A percentile compares a stretch with the other conserved stretches of the same genome.
Conservation (phyloP, 2,888 invertebrate genomes). For the Abrostola triplasia region DNA sequence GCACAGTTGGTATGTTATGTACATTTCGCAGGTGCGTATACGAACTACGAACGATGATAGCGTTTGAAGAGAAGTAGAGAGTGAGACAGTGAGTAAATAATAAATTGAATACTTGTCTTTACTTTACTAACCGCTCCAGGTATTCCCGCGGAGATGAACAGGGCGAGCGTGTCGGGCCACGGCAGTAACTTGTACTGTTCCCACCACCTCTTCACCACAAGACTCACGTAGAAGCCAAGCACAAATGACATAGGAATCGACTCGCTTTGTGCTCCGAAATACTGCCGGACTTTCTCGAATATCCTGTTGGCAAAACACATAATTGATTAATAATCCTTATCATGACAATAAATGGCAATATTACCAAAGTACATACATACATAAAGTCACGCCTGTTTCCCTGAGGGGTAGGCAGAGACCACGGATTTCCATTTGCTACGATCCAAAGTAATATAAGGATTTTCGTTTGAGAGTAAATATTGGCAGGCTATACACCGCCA, state of each 20-base stretch:
- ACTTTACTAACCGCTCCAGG: conserved; percentile 94
- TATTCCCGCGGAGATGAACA: conserved; percentile 97
- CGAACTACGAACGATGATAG: conserved; percentile 4
- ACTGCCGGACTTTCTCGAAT: conserved; percentile 95
- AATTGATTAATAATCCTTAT: conserved; percentile 2
- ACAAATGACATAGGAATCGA: conserved; percentile 98
- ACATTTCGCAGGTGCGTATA: conserved; percentile 46
- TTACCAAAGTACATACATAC: too few relatives aligned
- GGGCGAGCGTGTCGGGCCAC: conserved; percentile 97
- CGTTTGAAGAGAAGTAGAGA: conserved; percentile 25
- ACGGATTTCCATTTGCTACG: too few relatives aligned
- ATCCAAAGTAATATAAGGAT: too few relatives aligned
- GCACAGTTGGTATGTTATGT: conserved; percentile 28
- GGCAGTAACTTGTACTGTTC: conserved; percentile 97
- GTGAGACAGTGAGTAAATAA: conserved; percentile 31
- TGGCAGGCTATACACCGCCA: too few relatives aligned
- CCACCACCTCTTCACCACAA: conserved; percentile 98
- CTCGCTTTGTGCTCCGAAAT: conserved; percentile 96
- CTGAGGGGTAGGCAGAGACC: too few relatives aligned
- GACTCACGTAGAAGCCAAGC: conserved; percentile 97
- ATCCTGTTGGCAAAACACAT: conserved; percentile 88
- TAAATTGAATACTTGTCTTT: conserved; percentile 68
- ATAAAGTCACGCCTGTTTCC: too few relatives aligned
- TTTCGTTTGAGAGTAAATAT: too few relatives aligned
- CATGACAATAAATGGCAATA: too few relatives aligned